Evolutionary conservation across 2,888 invertebrate species (phyloP).

Genomic region (Anarsia innoxiella): DNA sequence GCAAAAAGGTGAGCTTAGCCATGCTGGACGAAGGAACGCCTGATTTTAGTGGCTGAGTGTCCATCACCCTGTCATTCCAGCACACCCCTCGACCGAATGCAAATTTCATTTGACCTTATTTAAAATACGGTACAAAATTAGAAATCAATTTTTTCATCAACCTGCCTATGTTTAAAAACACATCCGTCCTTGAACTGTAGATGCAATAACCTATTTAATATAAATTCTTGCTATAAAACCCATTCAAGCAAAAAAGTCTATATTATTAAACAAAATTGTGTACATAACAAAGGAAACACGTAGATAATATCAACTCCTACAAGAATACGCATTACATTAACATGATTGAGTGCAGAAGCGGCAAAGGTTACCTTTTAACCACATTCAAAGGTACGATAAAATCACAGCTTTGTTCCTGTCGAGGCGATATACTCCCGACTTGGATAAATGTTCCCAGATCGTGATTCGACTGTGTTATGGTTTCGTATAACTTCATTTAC

Average conservation of each 20-base stretch:
- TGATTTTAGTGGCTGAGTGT: slow-evolving; percentile 10
- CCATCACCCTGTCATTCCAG: slow-evolving; percentile 12
- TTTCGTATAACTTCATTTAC: slow-evolving; percentile 15
- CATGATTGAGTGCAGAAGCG: slow-evolving; percentile 1
- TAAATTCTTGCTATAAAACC: too few relatives aligned
- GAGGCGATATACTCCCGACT: slow-evolving; percentile 29
- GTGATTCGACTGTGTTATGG: slow-evolving; percentile 36
- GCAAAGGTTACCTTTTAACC: slow-evolving; percentile 11
- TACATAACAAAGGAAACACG: too few relatives aligned
- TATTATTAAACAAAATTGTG: too few relatives aligned
- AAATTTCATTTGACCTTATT: too few relatives aligned
- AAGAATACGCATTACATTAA: slow-evolving; percentile 2
- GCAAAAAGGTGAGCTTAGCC: slow-evolving; percentile 35
- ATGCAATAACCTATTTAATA: too few relatives aligned
- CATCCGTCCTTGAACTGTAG: too few relatives aligned
- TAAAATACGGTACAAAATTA: too few relatives aligned
- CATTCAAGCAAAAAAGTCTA: too few relatives aligned
- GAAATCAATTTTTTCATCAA: too few relatives aligned
- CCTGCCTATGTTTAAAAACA: too few relatives aligned
- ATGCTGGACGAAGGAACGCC: too few relatives aligned
- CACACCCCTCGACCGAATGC: neutral
- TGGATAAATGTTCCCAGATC: slow-evolving; percentile 36
- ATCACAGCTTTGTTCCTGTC: slow-evolving; percentile 44
- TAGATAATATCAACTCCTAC: neutral
- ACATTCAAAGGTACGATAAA: slow-evolving; percentile 29